These are phyloP conservation scores for Eristalis intricaria DNA, from an alignment of 2,888 invertebrate genomes.

Conservation along the genomic window DNA sequence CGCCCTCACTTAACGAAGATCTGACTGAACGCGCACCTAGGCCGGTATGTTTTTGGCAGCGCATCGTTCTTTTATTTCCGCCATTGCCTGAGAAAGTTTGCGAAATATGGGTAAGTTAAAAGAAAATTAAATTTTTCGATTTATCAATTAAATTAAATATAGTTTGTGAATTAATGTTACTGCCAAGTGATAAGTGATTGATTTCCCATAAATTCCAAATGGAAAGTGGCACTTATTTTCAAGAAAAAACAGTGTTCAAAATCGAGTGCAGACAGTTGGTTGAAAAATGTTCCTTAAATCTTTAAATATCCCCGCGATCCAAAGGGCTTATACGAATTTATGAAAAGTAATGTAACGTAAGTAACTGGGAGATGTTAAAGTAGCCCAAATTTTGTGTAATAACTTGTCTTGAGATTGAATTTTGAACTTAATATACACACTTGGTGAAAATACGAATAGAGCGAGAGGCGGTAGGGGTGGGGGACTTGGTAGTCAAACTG, in stretches of 20 bases:
- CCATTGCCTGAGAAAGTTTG: slow-evolving; percentile 81
- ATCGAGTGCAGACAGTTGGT: background rate
- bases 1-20: slow-evolving; percentile 51
- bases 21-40: slow-evolving; percentile 47
- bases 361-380: background rate
- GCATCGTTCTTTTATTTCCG: slow-evolving; percentile 80
- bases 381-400: background rate
- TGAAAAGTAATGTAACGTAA: background rate
- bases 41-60: slow-evolving; percentile 62
- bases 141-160: slow-evolving; percentile 26
- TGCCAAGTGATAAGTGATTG: slow-evolving; percentile 8
- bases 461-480: background rate
- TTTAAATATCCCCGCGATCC: slow-evolving; percentile 38
- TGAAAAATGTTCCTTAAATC: slow-evolving; percentile 32
- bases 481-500: background rate
- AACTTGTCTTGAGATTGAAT: background rate
- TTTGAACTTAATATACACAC: background rate
- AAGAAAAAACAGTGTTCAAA: background rate
- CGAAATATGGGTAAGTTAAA: slow-evolving; percentile 80
- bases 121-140: slow-evolving; percentile 53
- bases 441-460: background rate
- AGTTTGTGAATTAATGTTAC: background rate
- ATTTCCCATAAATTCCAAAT: background rate
- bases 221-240: slow-evolving; percentile 3
- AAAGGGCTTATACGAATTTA: background rate